These are phyloP conservation scores for Dryobota labecula DNA, from an alignment of 2,888 invertebrate species.

Conservation along the genomic window DNA sequence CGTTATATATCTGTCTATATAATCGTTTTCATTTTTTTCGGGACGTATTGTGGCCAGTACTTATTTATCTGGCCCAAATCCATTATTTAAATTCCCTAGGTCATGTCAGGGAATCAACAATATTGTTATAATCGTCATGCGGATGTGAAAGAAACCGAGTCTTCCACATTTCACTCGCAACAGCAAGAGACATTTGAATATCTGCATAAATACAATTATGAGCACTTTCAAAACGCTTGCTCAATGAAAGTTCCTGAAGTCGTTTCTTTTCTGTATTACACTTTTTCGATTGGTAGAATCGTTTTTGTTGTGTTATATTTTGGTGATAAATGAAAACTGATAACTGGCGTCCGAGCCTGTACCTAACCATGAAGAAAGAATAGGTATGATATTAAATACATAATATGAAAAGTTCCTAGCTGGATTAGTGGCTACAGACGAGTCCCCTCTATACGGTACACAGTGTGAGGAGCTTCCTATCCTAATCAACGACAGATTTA, in stretches of 20 bases:
- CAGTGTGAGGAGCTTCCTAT: not conserved
- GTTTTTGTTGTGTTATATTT: constrained; percentile 4
- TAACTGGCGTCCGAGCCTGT: not conserved
- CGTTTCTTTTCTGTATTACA: constrained; percentile 20
- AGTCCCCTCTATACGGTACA: too few species aligned
- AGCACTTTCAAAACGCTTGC: constrained; percentile 60
- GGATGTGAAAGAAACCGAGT: constrained; percentile 55
- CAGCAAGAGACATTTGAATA: constrained; percentile 43
- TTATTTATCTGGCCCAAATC: not conserved
- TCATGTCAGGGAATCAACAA: not conserved
- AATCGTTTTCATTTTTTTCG: too few species aligned
- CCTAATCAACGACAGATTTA: not conserved
- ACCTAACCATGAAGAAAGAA: not conserved
- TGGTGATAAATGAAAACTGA: not conserved
- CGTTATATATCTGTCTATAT: too few species aligned
- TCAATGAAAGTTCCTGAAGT: constrained; percentile 34
- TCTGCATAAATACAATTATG: constrained; percentile 63
- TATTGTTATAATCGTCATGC: not conserved
- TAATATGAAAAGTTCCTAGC: not conserved
- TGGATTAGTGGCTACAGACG: not conserved
- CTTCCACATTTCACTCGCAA: constrained; percentile 58
- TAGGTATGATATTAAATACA: not conserved
- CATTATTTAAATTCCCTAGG: not conserved
- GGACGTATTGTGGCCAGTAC: not conserved
- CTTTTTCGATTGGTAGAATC: not conserved